phyloP scores from a whole-genome alignment of 2,113 vertebrate genomes.

The Podarcis muralis region DNA sequence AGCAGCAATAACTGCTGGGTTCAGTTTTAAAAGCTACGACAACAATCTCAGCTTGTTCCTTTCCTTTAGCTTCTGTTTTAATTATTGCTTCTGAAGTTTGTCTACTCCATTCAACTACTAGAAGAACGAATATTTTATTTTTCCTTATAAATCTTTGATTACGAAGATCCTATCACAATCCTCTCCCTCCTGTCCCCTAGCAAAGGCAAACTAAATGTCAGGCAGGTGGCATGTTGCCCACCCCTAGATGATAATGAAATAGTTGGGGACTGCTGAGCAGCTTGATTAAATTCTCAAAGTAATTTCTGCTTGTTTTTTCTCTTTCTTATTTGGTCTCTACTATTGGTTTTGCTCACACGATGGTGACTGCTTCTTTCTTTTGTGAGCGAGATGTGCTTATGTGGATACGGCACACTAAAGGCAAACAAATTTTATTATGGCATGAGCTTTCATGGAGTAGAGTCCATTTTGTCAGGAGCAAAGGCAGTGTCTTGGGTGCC shows the following conservation, averaged over 20 bases:
- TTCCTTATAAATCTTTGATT: neutral
- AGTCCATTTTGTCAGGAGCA: neutral
- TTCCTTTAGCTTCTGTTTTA: neutral
- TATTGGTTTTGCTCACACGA: neutral
- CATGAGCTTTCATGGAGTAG: too few relatives aligned
- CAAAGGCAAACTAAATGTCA: neutral
- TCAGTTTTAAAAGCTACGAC: neutral
- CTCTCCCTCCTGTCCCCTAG: neutral
- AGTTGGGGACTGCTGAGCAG: neutral
- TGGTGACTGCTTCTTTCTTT: neutral
- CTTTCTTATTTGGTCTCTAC: neutral
- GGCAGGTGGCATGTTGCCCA: neutral
- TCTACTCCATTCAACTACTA: neutral
- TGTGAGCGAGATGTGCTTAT: too few relatives aligned
- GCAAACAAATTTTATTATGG: too few relatives aligned
- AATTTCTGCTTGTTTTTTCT: neutral
- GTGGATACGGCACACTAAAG: too few relatives aligned
- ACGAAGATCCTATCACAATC: neutral
- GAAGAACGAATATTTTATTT: neutral
- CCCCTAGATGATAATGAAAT: neutral
- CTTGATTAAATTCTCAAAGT: neutral
- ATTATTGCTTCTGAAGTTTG: too few relatives aligned
- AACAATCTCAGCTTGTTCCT: neutral
- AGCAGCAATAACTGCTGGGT: neutral
- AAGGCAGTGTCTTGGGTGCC: neutral